Evolutionary conservation across 2,888 invertebrate genomes (phyloP), one percentile per base, ranked within the genome.

Genomic region (Anthophora plumipes): DNA sequence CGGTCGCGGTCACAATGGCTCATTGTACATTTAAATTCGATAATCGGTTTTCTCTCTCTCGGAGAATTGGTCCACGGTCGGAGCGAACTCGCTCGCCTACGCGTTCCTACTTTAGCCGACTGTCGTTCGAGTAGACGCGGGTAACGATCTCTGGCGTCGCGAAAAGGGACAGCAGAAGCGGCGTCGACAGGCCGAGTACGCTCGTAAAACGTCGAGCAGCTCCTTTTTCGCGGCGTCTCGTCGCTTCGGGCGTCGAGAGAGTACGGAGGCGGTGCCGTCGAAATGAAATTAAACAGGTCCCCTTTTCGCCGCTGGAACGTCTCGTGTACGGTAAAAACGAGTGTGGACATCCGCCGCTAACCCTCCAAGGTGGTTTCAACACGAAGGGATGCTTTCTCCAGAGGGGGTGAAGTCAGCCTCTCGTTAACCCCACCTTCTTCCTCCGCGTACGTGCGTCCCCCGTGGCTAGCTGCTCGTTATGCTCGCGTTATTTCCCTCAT

Each of bases 251-350:
- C 88, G 84, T 83, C 82, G 78, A 79, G 83, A 74, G 83, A 74
- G 77, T 73, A 77, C 82, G 75, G 77, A 85, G 89, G 87, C 85
- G 89, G 83, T 85, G 78, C 82, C 84, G 46, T 85, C 78, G 81
- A 89, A 89, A 88, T 89, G 86, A 86, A 89, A 88, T 88, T 89
- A 89, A 90, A 89, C 88, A 87, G 88, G 77, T 88, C 85, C 84
- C 80, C 89, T 87, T 89, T 89, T 88, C 88, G 84, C 81, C 77
- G 66, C 67, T 70, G 76, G 60, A 72, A 75, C 85, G 78, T 85
- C 84, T 88, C 86, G 82, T 84, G 55, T 83, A 70, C 54, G 85
- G 78, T 87, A 88, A 90, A 90, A 91, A 91, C 86, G 89, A 90
- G 87, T 83, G 89, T 90, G 90, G 90, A 90, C 88, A 89, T 90